Base-by-base conservation (phyloP, 2,113 vertebrate species). In the Capra hircus region DNA sequence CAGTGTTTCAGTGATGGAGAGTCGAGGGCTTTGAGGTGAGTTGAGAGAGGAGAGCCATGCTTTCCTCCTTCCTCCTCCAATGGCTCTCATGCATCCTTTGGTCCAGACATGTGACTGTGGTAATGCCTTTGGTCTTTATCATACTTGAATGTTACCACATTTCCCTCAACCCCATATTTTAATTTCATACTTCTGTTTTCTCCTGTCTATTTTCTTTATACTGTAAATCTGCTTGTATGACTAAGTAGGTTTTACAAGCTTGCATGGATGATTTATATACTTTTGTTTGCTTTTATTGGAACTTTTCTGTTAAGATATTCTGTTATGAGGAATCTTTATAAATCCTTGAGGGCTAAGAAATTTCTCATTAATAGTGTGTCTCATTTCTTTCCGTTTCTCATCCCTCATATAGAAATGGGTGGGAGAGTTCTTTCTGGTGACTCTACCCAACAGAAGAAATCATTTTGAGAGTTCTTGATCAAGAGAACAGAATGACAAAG, bases 221-320 rank as follows among this genome's bases (percentile, higher is more conserved):
- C 13, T 36, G 3, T 90, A 59, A 87, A 8, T 77, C 52, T 91
- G 17, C 60, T 57, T 77, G 17, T 64, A 86, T 94, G 80, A 92
- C 52, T 96, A 87, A 94, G 23, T 74, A 89, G 57, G 40, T 96
- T 88, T 97, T 96, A 84, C 27, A 88, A 71, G 60, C 21, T 19
- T 78, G 28, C n/a, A 62, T 71, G 40, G 74, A 71, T 88, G 85
- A 77, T 50, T 96, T 94, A 80, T 90, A 77, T 87, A 84, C n/a
- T 90, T 94, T 77, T 82, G 45, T 90, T 96, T 96, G 80, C 55
- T 94, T 90, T 94, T 87, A 78, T n/a, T 88, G 48, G 43, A 92
- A 52, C 11, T 67, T 64, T 91, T 88, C 52, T 1, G 4, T 78
- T 93, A 67, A 92, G 48, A 67, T 33, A 78, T 33, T 90, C 43